Base-by-base conservation (phyloP, 2,888 invertebrate species). In the Odontocerum albicorne region DNA sequence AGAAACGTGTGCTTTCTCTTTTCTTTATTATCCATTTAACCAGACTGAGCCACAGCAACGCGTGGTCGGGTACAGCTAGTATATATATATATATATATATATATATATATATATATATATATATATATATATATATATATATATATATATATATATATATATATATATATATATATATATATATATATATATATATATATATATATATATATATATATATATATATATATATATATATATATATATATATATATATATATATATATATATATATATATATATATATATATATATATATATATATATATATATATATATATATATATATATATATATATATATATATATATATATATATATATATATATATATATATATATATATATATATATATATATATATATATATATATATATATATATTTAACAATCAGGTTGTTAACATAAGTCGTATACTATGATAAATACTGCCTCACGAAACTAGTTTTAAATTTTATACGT, bases 101-200 rank as follows among this genome's bases (percentile, higher is more conserved):
- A 35, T 35, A 35, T 35, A 35, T 35, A 35, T 35, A 35, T 35
- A 35, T 35, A 35, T 35, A 35, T 35, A 35, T 35, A 35, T 35
- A 35, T 35, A 35, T 35, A 35, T 35, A 35, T 35, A 35, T 35
- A 35, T 35, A 35, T 35, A 35, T 35, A 35, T 35, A 35, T 35
- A 35, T 35, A 35, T 35, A 35, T 35, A 35, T 35, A 35, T 35
- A 35, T 35, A 35, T 35, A 35, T 35, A 35, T 35, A 35, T 35
- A 35, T 35, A 35, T 35, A 35, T 35, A 35, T 35, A 35, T 35
- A 35, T 35, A 35, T 35, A 35, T 35, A 35, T 35, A 35, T 35
- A 35, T 35, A 35, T 35, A 35, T 35, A 35, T 35, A 35, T 35
- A 35, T 35, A 35, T 35, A 35, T 35, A 35, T 35, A 35, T 35